Percentiles rank a stretch among this genome's conserved stretches.
phyloP scores from a whole-genome alignment of 2,797 vertebrate species.

The Gymnodraco acuticeps region DNA sequence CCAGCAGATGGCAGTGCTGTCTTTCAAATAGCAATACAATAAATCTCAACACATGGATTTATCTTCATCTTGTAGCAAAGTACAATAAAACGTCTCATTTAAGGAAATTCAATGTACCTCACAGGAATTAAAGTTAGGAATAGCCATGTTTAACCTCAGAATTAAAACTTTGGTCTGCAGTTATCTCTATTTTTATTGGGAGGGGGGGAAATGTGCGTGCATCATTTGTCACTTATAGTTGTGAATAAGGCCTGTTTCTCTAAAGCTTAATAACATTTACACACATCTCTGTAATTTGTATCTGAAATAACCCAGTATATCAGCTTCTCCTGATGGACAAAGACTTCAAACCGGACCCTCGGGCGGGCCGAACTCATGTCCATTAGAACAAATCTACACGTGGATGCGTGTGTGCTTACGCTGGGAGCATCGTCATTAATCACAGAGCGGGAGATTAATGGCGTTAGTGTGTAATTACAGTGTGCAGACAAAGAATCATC shows the following conservation, averaged over 20 bases:
- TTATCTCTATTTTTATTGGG: not conserved
- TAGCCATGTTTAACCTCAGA: not conserved
- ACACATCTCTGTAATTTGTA: not conserved
- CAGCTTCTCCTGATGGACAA: conserved; percentile 7
- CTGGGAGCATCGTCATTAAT: conserved; percentile 58
- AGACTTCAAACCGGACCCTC: not conserved
- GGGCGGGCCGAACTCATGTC: not conserved
- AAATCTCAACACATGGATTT: rapidly evolving
- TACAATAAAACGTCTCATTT: not conserved
- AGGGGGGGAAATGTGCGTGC: not conserved
- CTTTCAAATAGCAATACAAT: not conserved
- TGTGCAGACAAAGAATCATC: conserved; percentile 71
- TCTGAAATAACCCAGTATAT: conserved; percentile 2
- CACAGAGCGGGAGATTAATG: conserved; percentile 50
- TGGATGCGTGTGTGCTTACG: conserved; percentile 10
- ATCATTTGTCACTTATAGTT: not conserved
- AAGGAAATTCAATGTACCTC: conserved; percentile 7
- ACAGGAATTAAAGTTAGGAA: not conserved
- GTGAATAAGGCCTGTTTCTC: not conserved
- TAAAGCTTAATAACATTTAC: not conserved
- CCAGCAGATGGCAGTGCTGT: conserved; percentile 71
- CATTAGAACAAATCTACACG: conserved; percentile 17
- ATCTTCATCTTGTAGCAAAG: not conserved
- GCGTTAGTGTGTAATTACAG: conserved; percentile 69
- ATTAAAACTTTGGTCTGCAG: not conserved